Percentiles rank a stretch among this genome's conserved stretches.
phyloP scores from a whole-genome alignment of 2,888 invertebrate species.

The Deroplatys truncata region DNA sequence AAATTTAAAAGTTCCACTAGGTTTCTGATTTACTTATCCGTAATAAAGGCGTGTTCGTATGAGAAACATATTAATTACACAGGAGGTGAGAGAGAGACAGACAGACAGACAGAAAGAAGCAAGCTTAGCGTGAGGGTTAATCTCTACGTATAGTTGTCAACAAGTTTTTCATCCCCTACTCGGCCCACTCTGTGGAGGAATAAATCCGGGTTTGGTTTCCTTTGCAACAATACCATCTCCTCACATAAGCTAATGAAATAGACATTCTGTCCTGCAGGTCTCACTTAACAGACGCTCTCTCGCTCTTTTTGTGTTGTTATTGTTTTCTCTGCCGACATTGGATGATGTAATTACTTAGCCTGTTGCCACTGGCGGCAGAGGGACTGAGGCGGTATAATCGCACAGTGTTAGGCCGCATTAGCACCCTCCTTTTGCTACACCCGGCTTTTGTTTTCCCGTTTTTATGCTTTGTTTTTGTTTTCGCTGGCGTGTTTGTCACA shows the following conservation, averaged over 20 bases:
- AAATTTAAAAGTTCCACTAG: not conserved
- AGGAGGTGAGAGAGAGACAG: not conserved
- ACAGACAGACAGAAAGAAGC: not conserved
- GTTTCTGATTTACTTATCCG: not conserved
- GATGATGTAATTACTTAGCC: constrained; percentile 25
- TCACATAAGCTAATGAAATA: constrained; percentile 23
- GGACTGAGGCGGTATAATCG: not conserved
- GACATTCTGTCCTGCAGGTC: not conserved
- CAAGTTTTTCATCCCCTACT: not conserved
- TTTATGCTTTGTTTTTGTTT: not conserved
- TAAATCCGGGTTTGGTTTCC: not conserved
- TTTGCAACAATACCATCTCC: not conserved
- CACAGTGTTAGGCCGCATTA: not conserved
- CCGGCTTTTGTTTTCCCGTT: not conserved
- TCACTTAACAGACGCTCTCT: not conserved
- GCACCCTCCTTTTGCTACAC: not conserved
- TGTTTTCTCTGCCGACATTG: constrained; percentile 18
- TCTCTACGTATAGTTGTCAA: not conserved
- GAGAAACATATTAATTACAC: not conserved
- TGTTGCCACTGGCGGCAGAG: not conserved
- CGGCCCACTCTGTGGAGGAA: not conserved
- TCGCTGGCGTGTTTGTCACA: not conserved
- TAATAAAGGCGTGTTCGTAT: not conserved
- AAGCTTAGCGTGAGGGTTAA: not conserved
- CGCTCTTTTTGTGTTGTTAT: not conserved